Conservation (phyloP, 1,140 invertebrate genomes). For the Sinella curviseta region DNA sequence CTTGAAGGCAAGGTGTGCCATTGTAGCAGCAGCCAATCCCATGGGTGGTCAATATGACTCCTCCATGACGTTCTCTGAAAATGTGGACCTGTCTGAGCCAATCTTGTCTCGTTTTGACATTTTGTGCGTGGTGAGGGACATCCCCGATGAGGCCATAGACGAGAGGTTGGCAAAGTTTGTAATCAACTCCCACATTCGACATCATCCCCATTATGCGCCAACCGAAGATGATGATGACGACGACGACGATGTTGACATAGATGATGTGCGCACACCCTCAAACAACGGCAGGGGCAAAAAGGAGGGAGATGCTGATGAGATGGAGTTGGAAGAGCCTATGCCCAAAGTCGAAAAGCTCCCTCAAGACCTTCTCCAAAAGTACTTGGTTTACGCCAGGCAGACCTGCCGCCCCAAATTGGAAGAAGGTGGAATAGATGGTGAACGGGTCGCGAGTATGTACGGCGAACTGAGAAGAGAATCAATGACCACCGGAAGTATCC, state of each 20-base stretch:
- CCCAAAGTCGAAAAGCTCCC: conserved; percentile 72
- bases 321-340: conserved; percentile 50
- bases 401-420: conserved; percentile 89
- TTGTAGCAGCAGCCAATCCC: conserved; percentile 97
- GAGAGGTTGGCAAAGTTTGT: conserved; percentile 95
- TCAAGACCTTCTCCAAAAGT: conserved; percentile 93
- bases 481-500: conserved; percentile 90
- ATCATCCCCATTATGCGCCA: conserved; percentile 67
- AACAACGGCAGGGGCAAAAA: background rate
- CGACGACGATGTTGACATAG: conserved; percentile 30
- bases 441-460: conserved; percentile 97
- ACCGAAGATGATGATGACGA: conserved; percentile 47
- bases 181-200: conserved; percentile 84
- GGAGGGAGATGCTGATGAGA: conserved; percentile 44
- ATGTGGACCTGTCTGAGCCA: conserved; percentile 94
- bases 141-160: conserved; percentile 88
- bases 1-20: conserved; percentile 91
- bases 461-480: conserved; percentile 92
- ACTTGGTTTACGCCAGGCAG: conserved; percentile 93
- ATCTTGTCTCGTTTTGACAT: conserved; percentile 98
- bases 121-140: conserved; percentile 93
- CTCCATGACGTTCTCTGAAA: conserved; percentile 93
- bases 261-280: background rate
- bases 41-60: conserved; percentile 96
- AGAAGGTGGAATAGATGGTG: conserved; percentile 81